A percentile compares a stretch with the other conserved stretches of the same genome.
phyloP scores from a whole-genome alignment of 1,140 invertebrate species.

The Sitodiplosis mosellana region DNA sequence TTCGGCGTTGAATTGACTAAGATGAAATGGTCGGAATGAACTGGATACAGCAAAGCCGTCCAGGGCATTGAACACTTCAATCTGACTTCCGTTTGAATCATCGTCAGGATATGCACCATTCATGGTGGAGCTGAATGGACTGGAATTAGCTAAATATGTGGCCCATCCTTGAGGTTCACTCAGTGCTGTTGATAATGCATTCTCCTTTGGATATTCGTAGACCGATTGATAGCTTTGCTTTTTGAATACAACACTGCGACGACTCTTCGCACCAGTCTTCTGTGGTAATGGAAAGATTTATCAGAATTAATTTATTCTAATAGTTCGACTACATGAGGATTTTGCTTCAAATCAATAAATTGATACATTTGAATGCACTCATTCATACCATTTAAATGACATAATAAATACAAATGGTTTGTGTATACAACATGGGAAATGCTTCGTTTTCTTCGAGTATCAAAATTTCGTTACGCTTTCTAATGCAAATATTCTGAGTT shows the following conservation, averaged over 20 bases:
- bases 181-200: conserved; percentile 6
- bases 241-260: conserved; percentile 50
- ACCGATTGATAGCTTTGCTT: conserved; percentile 64
- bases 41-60: conserved; percentile 6
- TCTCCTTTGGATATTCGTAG: conserved; percentile 62
- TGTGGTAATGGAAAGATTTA: conserved; percentile 7
- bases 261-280: conserved; percentile 27
- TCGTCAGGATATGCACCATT: background rate
- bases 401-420: no score
- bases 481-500: no score
- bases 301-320: background rate
- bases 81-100: background rate
- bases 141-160: background rate
- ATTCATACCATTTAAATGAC: no score
- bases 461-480: no score
- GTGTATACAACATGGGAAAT: no score
- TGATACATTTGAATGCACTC: no score
- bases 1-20: conserved; percentile 1
- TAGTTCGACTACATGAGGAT: no score
- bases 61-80: background rate
- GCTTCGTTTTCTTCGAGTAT: no score
- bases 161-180: conserved; percentile 4
- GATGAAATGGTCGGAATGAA: conserved; percentile 3
- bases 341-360: no score
- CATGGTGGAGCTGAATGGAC: background rate